These are phyloP conservation scores for Elephantulus edwardii DNA, from an alignment of 2,113 vertebrate species.

Conservation along the genomic window DNA sequence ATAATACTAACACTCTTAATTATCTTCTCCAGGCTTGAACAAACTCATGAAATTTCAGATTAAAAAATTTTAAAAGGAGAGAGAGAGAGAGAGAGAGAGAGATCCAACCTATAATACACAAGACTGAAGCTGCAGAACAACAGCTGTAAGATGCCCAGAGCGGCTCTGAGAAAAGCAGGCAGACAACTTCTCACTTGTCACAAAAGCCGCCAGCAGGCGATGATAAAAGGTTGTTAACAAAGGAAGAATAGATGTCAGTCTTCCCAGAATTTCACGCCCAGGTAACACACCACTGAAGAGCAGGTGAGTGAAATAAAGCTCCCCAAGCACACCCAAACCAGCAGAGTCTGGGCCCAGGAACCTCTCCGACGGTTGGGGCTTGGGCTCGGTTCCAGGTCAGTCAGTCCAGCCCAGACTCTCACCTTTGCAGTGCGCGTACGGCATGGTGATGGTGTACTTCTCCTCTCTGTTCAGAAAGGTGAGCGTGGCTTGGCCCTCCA, in stretches of 20 bases:
- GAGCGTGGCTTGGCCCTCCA: slow-evolving; percentile 94
- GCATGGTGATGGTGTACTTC: slow-evolving; percentile 97
- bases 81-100: not conserved
- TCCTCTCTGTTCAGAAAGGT: slow-evolving; percentile 90
- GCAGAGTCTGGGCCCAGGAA: too few relatives aligned
- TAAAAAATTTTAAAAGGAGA: not conserved
- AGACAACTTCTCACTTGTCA: accelerated
- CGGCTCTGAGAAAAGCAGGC: too few relatives aligned
- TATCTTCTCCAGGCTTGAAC: not conserved
- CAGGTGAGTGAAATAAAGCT: not conserved
- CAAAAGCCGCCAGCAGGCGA: not conserved
- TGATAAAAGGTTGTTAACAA: not conserved
- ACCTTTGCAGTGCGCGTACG: slow-evolving; percentile 98
- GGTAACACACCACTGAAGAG: accelerated
- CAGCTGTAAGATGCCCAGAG: too few relatives aligned
- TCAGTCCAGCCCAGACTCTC: not conserved
- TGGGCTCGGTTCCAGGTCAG: accelerated
- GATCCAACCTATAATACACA: not conserved
- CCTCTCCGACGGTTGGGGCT: accelerated
- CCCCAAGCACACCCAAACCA: too few relatives aligned
- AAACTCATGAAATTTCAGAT: not conserved
- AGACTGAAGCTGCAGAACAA: too few relatives aligned
- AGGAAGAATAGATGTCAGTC: not conserved
- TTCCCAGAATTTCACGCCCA: not conserved
- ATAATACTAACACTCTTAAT: not conserved